Conservation (phyloP, 2,888 invertebrate species). For the Cerastis rubricosa region DNA sequence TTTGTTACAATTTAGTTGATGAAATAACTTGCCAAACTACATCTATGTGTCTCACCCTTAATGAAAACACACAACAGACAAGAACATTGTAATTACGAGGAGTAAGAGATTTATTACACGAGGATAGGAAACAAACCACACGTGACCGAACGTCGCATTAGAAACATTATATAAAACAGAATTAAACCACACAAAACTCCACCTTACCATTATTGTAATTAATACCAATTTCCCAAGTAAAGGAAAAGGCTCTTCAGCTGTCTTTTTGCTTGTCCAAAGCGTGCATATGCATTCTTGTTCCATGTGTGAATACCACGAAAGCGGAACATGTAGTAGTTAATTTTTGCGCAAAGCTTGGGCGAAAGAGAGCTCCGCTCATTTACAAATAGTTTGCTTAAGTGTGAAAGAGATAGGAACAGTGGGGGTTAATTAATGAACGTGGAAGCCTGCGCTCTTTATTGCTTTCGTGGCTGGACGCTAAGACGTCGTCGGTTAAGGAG, state of each 20-base stretch:
- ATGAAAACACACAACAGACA: slow-evolving; percentile 90
- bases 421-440: slow-evolving; percentile 91
- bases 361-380: slow-evolving; percentile 88
- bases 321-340: slow-evolving; percentile 89
- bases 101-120: slow-evolving; percentile 89
- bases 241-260: slow-evolving; percentile 72
- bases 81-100: slow-evolving; percentile 90
- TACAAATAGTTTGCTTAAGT: slow-evolving; percentile 86
- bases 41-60: slow-evolving; percentile 79
- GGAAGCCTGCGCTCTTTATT: slow-evolving; percentile 91
- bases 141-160: slow-evolving; percentile 81
- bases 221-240: slow-evolving; percentile 79
- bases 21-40: slow-evolving; percentile 67
- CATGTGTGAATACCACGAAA: slow-evolving; percentile 86
- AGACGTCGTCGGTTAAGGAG: slow-evolving; percentile 89
- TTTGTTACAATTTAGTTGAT: slow-evolving; percentile 51
- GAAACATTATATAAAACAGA: slow-evolving; percentile 73
- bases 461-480: slow-evolving; percentile 90
- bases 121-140: slow-evolving; percentile 89
- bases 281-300: slow-evolving; percentile 88
- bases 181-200: slow-evolving; percentile 78
- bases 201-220: slow-evolving; percentile 82
- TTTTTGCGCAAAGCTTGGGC: slow-evolving; percentile 91
- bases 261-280: slow-evolving; percentile 69
- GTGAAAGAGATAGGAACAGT: slow-evolving; percentile 82